phyloP scores from a whole-genome alignment of 2,113 vertebrate genomes.

The Aplodontia rufa region DNA sequence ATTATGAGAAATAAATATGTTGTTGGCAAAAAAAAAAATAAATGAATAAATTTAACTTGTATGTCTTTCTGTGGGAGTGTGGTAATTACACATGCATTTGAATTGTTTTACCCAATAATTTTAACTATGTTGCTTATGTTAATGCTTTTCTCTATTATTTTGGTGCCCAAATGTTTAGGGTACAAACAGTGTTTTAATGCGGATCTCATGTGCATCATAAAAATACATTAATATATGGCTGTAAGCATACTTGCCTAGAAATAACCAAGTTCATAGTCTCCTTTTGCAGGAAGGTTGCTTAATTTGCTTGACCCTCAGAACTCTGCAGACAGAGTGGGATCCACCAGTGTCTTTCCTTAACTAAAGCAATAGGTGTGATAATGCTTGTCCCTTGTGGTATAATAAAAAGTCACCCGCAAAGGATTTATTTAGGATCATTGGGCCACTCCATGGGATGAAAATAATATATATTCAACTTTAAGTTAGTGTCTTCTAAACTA shows the following conservation, averaged over 20 bases:
- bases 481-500: not conserved
- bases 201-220: not conserved
- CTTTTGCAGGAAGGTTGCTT: rapidly evolving
- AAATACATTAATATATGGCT: not conserved
- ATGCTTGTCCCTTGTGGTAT: not conserved
- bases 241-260: not conserved
- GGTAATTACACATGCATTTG: not conserved
- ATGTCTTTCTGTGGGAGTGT: not conserved
- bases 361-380: too few species aligned
- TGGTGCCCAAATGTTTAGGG: not conserved
- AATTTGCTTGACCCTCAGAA: not conserved
- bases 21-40: too few species aligned
- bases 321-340: not conserved
- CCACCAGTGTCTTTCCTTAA: rapidly evolving
- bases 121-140: not conserved
- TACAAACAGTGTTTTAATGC: not conserved
- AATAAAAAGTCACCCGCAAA: not conserved
- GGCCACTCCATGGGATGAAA: not conserved
- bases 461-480: not conserved
- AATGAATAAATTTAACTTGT: not conserved
- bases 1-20: too few species aligned
- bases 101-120: not conserved
- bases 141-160: not conserved
- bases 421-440: not conserved
- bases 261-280: not conserved